These are phyloP conservation scores for Caerostris extrusa DNA, from an alignment of 1,140 invertebrate genomes.

Conservation along the genomic window DNA sequence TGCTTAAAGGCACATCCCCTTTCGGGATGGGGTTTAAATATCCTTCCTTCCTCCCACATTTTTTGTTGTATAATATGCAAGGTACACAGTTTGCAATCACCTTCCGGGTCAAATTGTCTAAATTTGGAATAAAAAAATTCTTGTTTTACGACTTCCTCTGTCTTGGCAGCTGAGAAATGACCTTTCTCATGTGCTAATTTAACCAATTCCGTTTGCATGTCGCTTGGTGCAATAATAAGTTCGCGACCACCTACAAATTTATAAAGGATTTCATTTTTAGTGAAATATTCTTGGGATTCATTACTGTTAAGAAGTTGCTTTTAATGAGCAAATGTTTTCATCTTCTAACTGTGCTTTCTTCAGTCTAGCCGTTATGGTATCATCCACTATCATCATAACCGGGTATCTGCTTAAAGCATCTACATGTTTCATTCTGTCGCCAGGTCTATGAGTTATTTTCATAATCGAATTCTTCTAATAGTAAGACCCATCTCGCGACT, in stretches of 20 bases:
- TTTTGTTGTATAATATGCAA: not conserved
- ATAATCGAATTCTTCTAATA: slow-evolving; percentile 48
- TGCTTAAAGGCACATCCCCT: not conserved
- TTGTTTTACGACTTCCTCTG: not conserved
- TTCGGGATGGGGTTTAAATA: no score
- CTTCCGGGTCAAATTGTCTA: not conserved
- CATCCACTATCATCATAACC: not conserved
- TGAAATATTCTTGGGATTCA: not conserved
- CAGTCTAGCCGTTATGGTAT: not conserved
- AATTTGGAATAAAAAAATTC: not conserved
- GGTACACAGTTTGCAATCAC: not conserved
- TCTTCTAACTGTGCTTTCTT: not conserved
- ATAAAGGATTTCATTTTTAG: not conserved
- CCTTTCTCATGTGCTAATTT: not conserved
- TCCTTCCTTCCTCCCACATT: not conserved
- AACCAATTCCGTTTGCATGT: not conserved
- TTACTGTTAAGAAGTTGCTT: not conserved
- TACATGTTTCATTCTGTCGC: not conserved
- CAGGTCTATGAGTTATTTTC: slow-evolving; percentile 1
- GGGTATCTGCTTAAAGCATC: not conserved
- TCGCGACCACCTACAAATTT: not conserved
- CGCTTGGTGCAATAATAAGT: not conserved
- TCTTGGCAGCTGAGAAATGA: not conserved
- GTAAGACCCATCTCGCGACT: slow-evolving; percentile 5
- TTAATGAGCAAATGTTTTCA: not conserved